These are phyloP conservation scores for Sorex fumeus DNA, from an alignment of 2,113 vertebrate species.

Conservation along the genomic window DNA sequence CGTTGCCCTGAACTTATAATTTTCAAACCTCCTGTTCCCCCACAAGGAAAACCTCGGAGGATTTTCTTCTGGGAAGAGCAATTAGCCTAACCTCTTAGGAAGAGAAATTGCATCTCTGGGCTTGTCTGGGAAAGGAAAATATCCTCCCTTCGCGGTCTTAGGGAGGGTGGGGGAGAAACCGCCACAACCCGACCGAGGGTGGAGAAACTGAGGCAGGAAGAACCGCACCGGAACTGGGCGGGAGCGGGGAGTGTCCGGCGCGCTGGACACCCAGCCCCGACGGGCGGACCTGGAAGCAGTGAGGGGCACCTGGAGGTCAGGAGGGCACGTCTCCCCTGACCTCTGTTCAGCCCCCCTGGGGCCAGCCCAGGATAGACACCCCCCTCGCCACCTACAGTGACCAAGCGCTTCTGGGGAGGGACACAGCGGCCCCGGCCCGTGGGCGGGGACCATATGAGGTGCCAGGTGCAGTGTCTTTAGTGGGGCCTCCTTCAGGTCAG, in stretches of 20 bases:
- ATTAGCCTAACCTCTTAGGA: slow-evolving; percentile 83
- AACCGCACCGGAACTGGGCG: background rate
- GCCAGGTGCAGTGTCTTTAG: background rate
- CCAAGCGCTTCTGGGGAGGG: background rate
- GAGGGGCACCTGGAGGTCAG: background rate
- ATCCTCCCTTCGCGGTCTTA: slow-evolving; percentile 49
- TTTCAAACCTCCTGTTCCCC: slow-evolving; percentile 79
- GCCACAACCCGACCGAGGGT: background rate
- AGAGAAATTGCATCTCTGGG: slow-evolving; percentile 72
- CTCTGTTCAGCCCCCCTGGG: background rate
- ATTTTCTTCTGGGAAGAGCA: slow-evolving; percentile 84
- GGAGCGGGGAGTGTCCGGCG: background rate
- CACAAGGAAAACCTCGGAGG: slow-evolving; percentile 82
- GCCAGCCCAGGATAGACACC: background rate
- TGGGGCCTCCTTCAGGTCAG: background rate
- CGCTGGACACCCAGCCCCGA: background rate
- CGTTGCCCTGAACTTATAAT: slow-evolving; percentile 67
- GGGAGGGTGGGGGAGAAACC: slow-evolving; percentile 64
- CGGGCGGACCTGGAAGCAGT: background rate
- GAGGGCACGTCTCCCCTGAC: background rate
- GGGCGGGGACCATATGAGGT: background rate
- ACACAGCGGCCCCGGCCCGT: background rate
- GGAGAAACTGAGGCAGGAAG: background rate
- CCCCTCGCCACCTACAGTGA: background rate
- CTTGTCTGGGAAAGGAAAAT: slow-evolving; percentile 81